Evolutionary conservation across 2,888 invertebrate species (phyloP).

Genomic region (Heteromyza rotundicornis): DNA sequence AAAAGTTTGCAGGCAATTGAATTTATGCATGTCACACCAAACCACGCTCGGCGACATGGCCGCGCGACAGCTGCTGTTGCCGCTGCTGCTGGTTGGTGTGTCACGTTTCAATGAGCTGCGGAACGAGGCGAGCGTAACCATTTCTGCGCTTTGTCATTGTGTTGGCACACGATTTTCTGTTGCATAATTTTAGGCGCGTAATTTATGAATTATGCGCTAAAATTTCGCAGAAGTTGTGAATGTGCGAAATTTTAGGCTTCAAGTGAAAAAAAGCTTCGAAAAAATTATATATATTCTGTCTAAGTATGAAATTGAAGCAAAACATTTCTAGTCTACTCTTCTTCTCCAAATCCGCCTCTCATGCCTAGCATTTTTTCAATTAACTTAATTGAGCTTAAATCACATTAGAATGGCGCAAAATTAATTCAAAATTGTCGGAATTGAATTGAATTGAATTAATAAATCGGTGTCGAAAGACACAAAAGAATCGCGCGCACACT

Average conservation of each 20-base stretch:
- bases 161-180: neutral
- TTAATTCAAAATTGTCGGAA: neutral
- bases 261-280: too few relatives aligned
- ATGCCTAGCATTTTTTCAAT: too few relatives aligned
- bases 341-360: too few relatives aligned
- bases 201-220: too few relatives aligned
- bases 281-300: too few relatives aligned
- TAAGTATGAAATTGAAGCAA: too few relatives aligned
- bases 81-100: neutral
- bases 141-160: too few relatives aligned
- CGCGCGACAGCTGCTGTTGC: neutral
- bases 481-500: neutral
- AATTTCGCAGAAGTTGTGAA: too few relatives aligned
- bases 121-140: too few relatives aligned
- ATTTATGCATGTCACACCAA: conserved; percentile 5
- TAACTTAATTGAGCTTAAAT: neutral
- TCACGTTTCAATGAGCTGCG: neutral
- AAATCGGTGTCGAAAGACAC: neutral
- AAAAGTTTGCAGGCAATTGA: conserved; percentile 1
- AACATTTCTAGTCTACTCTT: too few relatives aligned
- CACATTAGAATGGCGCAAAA: neutral
- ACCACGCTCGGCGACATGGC: neutral
- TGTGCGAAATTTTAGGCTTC: too few relatives aligned
- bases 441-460: conserved; percentile 3
- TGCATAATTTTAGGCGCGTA: neutral